A percentile compares a stretch with the other conserved stretches of the same genome.
phyloP scores from a whole-genome alignment of 2,797 vertebrate species.

The Echeneis naucrates region DNA sequence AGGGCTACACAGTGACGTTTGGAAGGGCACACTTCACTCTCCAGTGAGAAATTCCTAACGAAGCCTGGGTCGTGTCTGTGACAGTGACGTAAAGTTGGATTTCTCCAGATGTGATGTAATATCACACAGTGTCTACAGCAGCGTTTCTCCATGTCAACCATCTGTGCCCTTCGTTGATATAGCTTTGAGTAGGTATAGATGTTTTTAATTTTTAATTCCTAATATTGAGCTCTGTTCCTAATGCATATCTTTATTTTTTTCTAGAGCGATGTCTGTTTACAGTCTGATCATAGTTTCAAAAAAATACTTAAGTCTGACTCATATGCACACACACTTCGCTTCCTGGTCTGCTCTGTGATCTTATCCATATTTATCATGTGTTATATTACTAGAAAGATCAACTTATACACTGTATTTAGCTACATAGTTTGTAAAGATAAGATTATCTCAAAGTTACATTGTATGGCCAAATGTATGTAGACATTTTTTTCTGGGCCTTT shows the following conservation, averaged over 20 bases:
- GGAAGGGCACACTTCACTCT: not conserved
- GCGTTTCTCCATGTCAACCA: slow-evolving; percentile 40
- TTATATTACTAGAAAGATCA: not conserved
- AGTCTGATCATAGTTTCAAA: slow-evolving; percentile 16
- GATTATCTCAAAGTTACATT: not conserved
- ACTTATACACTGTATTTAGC: slow-evolving; percentile 12
- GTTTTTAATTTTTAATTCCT: slow-evolving; percentile 19
- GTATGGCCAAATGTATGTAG: slow-evolving; percentile 18
- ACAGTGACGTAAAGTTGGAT: not conserved
- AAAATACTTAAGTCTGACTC: slow-evolving; percentile 40
- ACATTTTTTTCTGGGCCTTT: not conserved
- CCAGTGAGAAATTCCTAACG: not conserved
- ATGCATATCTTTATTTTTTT: slow-evolving; percentile 34
- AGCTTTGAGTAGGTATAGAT: slow-evolving; percentile 6
- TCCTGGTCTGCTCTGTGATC: slow-evolving; percentile 10
- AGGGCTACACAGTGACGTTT: slow-evolving; percentile 64
- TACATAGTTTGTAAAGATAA: not conserved
- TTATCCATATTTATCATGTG: slow-evolving; percentile 6
- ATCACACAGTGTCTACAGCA: not conserved
- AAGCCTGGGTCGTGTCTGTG: not conserved
- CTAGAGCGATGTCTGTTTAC: slow-evolving; percentile 46
- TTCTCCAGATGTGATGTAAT: not conserved
- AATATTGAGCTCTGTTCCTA: slow-evolving; percentile 17
- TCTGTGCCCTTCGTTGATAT: slow-evolving; percentile 58
- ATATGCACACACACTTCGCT: slow-evolving; percentile 12